Evolutionary conservation across 1,140 invertebrate species (phyloP).

Genomic region (Calosoma granatense): DNA sequence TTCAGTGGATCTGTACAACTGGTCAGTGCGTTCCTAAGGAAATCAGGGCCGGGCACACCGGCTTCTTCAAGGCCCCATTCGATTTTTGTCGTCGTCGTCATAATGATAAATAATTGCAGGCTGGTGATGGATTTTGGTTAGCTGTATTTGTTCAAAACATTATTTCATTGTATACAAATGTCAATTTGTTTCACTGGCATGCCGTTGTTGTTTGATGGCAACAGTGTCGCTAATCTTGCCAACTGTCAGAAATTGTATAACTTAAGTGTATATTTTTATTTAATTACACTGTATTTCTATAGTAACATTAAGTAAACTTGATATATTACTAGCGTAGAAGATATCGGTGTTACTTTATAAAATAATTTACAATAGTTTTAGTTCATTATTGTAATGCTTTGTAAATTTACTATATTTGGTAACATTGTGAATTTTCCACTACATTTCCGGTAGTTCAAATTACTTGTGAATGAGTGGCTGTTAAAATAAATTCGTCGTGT

Average conservation of each 20-base stretch:
- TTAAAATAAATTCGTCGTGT: conserved; percentile 8
- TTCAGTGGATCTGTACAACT: conserved; percentile 93
- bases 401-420: too few species aligned
- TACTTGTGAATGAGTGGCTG: conserved; percentile 7
- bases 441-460: conserved; percentile 3
- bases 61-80: conserved; percentile 62
- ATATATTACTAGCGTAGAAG: too few species aligned
- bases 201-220: not conserved
- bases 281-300: too few species aligned
- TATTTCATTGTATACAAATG: not conserved
- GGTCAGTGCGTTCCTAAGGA: conserved; percentile 81
- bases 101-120: not conserved
- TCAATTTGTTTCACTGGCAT: not conserved
- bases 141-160: too few species aligned
- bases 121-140: too few species aligned
- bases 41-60: conserved; percentile 83
- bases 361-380: too few species aligned
- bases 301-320: too few species aligned
- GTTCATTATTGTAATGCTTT: too few species aligned
- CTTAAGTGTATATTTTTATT: too few species aligned
- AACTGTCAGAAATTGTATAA: too few species aligned
- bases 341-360: too few species aligned
- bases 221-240: not conserved
- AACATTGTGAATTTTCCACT: not conserved
- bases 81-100: not conserved